Percentiles rank a stretch among this genome's conserved stretches.
Evolutionary conservation across 2,113 vertebrate species (phyloP).

Genomic region (Enhydra lutris): DNA sequence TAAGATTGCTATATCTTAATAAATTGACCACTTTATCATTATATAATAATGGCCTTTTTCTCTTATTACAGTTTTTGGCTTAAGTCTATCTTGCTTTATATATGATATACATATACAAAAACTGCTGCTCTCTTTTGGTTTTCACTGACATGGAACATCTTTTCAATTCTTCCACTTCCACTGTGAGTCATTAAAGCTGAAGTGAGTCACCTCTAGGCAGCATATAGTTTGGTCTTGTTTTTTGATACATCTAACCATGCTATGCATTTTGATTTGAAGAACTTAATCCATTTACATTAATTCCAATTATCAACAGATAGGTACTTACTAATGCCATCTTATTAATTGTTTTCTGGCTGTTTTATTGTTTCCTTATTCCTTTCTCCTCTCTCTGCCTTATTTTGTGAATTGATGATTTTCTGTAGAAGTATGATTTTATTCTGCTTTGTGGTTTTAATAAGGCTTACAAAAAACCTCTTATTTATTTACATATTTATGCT

Average conservation of each 20-base stretch:
- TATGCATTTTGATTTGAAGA: neutral
- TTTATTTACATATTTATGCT: neutral
- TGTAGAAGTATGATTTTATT: neutral
- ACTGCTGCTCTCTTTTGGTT: neutral
- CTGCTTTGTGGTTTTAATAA: neutral
- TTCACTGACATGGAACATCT: neutral
- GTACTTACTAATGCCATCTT: neutral
- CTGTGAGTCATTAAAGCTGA: neutral
- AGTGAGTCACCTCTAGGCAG: neutral
- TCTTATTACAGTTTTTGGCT: neutral
- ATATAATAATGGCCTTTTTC: neutral
- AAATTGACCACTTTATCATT: neutral
- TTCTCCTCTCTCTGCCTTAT: neutral
- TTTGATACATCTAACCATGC: neutral
- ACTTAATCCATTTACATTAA: neutral
- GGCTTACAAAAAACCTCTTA: neutral
- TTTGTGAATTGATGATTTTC: neutral
- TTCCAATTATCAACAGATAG: neutral
- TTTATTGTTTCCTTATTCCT: neutral
- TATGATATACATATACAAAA: neutral
- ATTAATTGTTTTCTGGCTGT: neutral
- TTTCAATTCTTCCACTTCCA: neutral
- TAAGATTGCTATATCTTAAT: neutral
- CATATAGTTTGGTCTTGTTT: neutral
- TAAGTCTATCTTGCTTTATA: neutral